A percentile compares a stretch with the other conserved stretches of the same genome.
These are phyloP conservation scores for Orchesella flavescens DNA, from an alignment of 2,888 invertebrate species.

Conservation along the genomic window DNA sequence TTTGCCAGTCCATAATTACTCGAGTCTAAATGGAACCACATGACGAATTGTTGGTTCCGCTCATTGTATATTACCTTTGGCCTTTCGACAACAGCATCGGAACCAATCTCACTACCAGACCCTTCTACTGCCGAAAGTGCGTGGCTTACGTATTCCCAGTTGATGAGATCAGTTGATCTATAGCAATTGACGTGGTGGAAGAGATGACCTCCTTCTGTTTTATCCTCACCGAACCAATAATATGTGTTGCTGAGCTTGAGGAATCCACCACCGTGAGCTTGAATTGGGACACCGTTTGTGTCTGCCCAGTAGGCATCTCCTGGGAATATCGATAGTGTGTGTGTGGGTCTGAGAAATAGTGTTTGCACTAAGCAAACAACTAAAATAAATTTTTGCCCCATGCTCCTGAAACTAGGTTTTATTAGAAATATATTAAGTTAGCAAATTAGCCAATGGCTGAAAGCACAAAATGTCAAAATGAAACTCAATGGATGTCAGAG, in stretches of 20 bases:
- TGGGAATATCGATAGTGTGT: slow-evolving; percentile 33
- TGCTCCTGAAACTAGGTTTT: no score
- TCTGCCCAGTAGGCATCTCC: slow-evolving; percentile 47
- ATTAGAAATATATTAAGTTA: no score
- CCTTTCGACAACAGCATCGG: slow-evolving; percentile 44
- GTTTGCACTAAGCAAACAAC: background rate
- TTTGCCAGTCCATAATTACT: slow-evolving; percentile 49
- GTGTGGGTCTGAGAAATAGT: background rate
- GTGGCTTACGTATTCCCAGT: slow-evolving; percentile 36
- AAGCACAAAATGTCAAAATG: no score
- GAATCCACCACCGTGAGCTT: slow-evolving; percentile 53
- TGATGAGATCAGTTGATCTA: slow-evolving; percentile 40
- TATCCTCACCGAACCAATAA: slow-evolving; percentile 63
- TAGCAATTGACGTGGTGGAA: slow-evolving; percentile 55
- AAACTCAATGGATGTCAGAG: no score
- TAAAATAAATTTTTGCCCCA: no score
- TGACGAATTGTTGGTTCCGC: slow-evolving; percentile 30
- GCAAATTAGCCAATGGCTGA: no score
- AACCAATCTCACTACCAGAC: slow-evolving; percentile 17
- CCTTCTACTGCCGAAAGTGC: slow-evolving; percentile 15
- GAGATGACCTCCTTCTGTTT: slow-evolving; percentile 46
- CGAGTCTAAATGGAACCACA: slow-evolving; percentile 61
- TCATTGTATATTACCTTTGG: slow-evolving; percentile 50
- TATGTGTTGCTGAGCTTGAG: slow-evolving; percentile 10
- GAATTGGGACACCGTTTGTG: slow-evolving; percentile 45